Evolutionary conservation across 2,888 invertebrate species (phyloP), one percentile per base, ranked within the genome.

Genomic region (Chironomus riparius): DNA sequence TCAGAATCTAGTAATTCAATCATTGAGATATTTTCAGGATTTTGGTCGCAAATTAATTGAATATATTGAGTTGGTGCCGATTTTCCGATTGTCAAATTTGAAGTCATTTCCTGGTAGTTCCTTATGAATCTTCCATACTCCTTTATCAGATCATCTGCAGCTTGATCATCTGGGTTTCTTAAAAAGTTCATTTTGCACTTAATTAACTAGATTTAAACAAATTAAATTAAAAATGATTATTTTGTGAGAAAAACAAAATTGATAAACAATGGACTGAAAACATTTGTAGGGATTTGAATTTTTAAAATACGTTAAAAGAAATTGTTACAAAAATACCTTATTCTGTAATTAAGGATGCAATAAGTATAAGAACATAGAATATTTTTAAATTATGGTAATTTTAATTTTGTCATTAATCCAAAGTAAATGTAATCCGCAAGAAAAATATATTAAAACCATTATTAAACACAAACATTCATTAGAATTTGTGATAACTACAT

Each of bases 1-100:
- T 95, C 94, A 24, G 93, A 93, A 78, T 92, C 90, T 12, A 93
- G 89, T 77, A 95, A 83, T 78, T 91, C 88, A 47, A 91, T 84
- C 47, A 93, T 82, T 4, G 88, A 85, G 13, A 90, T 85, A 78
- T 88, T 87, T 83, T 94, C 93, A 0, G 70, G n/a, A 24, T 70
- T 21, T 22, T 13, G 47, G 7, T 48, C 70, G 21, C 7, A 50
- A 10, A 21, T 24, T 13, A 70, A 24, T n/a, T 48, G 22, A 28
- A 70, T 50, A 22, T 24, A 13, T 56, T 50, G 78, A 83, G 85
- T 2, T 88, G 87, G 62, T 79, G 7, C 12, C 10, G 28, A 21
- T 18, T 61, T 47, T 47, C 47, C 15, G 38, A 38, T 18, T 24
- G 4, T 15, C 38, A 72, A 12, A 4, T 65, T 74, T 48, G 13